Percentiles rank a stretch among this genome's conserved stretches.
These are phyloP conservation scores for Hyles vespertilio DNA, from an alignment of 1,140 invertebrate species.

Conservation along the genomic window DNA sequence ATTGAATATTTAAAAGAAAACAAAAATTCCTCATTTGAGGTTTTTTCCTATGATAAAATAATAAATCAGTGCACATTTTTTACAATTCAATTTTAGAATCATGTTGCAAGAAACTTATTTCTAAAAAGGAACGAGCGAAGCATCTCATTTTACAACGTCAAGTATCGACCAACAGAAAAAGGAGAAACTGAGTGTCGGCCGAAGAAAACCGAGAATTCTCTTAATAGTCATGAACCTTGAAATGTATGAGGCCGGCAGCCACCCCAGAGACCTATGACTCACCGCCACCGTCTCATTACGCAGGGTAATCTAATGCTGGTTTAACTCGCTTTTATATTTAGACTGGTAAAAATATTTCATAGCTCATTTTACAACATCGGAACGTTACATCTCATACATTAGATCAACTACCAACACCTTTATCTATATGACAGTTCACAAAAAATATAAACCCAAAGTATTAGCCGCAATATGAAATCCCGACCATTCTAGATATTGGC, in stretches of 20 bases:
- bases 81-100: not conserved
- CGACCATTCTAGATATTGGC: conserved; percentile 58
- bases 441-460: conserved; percentile 1
- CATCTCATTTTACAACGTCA: conserved; percentile 24
- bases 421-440: too few species aligned
- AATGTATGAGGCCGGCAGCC: conserved; percentile 39
- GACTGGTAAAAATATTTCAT: conserved; percentile 9
- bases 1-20: too few species aligned
- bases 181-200: conserved; percentile 18
- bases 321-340: conserved; percentile 29
- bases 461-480: conserved; percentile 43
- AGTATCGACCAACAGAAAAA: conserved; percentile 20
- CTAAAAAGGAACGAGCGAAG: conserved; percentile 9
- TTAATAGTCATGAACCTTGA: conserved; percentile 44
- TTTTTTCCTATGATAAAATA: too few species aligned
- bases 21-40: too few species aligned
- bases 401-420: too few species aligned
- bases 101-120: not conserved
- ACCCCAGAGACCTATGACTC: conserved; percentile 57
- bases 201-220: conserved; percentile 38
- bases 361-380: too few species aligned
- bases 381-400: too few species aligned
- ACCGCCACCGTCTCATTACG: conserved; percentile 54
- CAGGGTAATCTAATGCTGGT: conserved; percentile 46
- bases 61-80: too few species aligned